Evolutionary conservation across 2,113 vertebrate genomes (phyloP), one percentile per base, ranked within the genome.

Genomic region (Gadus chalcogrammus): DNA sequence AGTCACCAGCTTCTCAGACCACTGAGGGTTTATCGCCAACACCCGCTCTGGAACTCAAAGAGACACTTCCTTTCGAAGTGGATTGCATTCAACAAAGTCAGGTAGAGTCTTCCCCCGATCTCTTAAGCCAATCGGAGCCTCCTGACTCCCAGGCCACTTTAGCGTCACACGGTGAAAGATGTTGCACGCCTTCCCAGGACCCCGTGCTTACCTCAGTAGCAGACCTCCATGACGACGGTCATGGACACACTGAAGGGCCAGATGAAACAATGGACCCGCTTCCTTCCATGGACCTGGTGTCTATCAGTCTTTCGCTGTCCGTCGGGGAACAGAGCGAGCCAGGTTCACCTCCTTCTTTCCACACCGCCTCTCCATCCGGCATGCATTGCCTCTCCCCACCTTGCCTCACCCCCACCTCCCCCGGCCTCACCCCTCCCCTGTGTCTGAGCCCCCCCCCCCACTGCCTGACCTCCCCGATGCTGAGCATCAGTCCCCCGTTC

Each of bases 351-450:
- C 68, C 69, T 15, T 56, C 84, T 31, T 56, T 75, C 56, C 67
- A 69, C 24, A 72, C 60, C 62, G 67, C 67, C 31, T 71, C 73
- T 18, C 72, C 82, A 60, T 79, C 76, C 5, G 55, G 71, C 24
- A 0, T 81, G 5, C 77, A 87, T 20, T 84, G 85, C 42, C 74
- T 90, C 15, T 84, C 89, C 13, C 79, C 85, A 67, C 81, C 86
- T 22, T 82, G 79, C 72, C 67, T 78, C 60, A 83, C 78, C 31
- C 73, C 81, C 17, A 82, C 78, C 0, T 78, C 83, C 61, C 88
- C 83, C 20, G 82, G 77, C 62, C 74, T 84, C 60, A 90, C 83
- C 71, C 83, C 87, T 67, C 87, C 88, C 4, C 82, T 69, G 11
- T 89, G 88, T 28, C 67, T 80, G 3, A 87, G 76, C 18, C 81